Evolutionary conservation across 2,797 vertebrate species (phyloP), one percentile per base, ranked within the genome.

Genomic region (Microctenopoma steveboyesi): DNA sequence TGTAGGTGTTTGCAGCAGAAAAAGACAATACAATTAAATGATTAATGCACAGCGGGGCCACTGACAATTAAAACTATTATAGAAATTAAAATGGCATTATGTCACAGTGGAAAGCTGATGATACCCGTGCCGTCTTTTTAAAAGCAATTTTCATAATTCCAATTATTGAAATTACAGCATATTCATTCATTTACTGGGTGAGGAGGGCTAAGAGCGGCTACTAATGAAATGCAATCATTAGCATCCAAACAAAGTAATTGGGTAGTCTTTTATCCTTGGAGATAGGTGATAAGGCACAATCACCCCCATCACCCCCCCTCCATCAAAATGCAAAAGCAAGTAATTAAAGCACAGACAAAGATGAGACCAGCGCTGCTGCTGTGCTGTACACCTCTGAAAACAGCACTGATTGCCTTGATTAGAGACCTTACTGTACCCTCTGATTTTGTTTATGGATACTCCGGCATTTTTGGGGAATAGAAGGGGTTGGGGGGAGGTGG

Each of bases 161-260:
- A 96, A 98, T 98, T 94, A 95, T 98, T 98, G 97, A 96, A 98
- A 98, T 98, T 97, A 98, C 94, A 93, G 95, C 97, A 98, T 96
- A 98, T 98, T 98, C 96, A 98, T 98, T 95, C 96, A 96, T 98
- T 98, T 97, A 93, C 89, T 93, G 96, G 96, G 97, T 97, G 97
- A 98, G 96, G 96, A 96, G 96, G 95, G 96, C 97, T 96, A 94
- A 98, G 96, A 97, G 96, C 94, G 96, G 94, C 96, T 94, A 96
- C 96, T 98, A 98, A 98, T 98, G 97, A 98, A 98, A 97, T 95
- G 96, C 96, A 97, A 98, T 98, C 97, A 98, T 98, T 98, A 97
- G 96, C 97, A 98, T 97, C 97, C 97, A 98, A 98, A 98, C 97
- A 98, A 98, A 97, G 96, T 98, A 98, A 98, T 98, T 98, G 97